Evolutionary conservation across 2,797 vertebrate genomes (phyloP).

Genomic region (Lycodopsis pacificus): DNA sequence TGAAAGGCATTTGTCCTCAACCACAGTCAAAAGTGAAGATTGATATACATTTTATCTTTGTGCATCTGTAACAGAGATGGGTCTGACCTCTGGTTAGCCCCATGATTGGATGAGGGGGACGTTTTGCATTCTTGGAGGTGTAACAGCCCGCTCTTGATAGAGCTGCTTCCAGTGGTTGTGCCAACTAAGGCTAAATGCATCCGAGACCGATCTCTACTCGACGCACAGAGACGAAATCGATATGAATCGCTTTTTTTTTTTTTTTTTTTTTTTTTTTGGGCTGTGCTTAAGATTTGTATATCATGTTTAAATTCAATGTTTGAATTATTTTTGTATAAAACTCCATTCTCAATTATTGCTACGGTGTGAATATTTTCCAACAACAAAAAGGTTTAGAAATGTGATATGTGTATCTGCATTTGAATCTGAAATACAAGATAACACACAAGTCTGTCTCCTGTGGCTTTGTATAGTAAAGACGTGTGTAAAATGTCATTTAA

Average conservation of each 20-base stretch:
- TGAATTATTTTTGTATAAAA: background rate
- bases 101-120: background rate
- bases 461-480: background rate
- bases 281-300: background rate
- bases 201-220: background rate
- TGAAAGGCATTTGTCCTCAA: background rate
- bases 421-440: constrained; percentile 15
- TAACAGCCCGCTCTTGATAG: background rate
- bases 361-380: background rate
- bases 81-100: background rate
- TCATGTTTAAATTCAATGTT: constrained; percentile 4
- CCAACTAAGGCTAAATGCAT: background rate
- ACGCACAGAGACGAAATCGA: background rate
- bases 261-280: background rate
- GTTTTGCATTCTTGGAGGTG: background rate
- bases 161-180: background rate
- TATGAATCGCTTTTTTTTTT: background rate
- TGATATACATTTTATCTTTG: background rate
- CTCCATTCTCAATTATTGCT: background rate
- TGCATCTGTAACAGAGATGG: background rate
- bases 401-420: background rate
- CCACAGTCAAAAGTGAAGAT: background rate
- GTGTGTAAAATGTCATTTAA: background rate
- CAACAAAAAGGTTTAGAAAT: background rate
- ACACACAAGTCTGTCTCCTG: constrained; percentile 1